Conservation (phyloP, 2,888 invertebrate species). For the Drosophila neutralis region DNA sequence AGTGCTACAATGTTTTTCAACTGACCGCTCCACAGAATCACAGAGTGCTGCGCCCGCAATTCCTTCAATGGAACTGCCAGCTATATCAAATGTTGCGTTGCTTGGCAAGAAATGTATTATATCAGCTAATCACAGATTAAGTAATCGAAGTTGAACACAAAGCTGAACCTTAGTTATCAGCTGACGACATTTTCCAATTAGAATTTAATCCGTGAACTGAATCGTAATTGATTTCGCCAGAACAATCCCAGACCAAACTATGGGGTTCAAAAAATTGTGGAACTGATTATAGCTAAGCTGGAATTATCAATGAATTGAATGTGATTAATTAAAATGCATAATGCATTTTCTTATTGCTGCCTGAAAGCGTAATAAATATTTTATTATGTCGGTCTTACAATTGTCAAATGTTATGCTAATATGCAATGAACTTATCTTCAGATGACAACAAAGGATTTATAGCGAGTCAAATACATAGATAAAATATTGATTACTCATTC, state of each 20-base stretch:
- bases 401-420: not conserved
- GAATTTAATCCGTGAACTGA: not conserved
- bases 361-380: not conserved
- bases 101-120: not conserved
- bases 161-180: not conserved
- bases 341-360: not conserved
- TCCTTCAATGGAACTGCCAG: not conserved
- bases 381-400: no score
- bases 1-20: conserved; percentile 36
- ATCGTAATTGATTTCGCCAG: not conserved
- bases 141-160: not conserved
- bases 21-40: conserved; percentile 14
- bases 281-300: not conserved
- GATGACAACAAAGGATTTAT: not conserved
- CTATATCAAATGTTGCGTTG: not conserved
- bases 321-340: not conserved
- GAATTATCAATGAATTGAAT: not conserved
- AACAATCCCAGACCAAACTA: not conserved
- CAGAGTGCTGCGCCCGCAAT: conserved; percentile 9
- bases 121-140: conserved; percentile 1
- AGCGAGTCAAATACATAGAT: not conserved
- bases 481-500: not conserved
- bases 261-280: not conserved
- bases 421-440: not conserved
- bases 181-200: not conserved